Base-by-base conservation (phyloP, 2,888 invertebrate species). In the Oxytorus armatus region DNA sequence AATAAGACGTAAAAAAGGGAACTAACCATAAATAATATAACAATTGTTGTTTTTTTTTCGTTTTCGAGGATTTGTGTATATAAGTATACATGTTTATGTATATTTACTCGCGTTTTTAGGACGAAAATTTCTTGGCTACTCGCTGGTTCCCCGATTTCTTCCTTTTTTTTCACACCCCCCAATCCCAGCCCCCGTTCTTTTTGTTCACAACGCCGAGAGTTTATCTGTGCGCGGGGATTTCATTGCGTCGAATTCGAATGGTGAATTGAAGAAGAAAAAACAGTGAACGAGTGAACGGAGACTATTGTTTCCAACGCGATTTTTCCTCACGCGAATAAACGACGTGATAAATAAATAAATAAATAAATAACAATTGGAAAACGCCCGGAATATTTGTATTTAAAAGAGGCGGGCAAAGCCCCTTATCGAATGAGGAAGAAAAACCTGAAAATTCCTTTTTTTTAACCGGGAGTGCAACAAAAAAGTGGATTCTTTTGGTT, bases 1-100 rank as follows among this genome's bases (percentile, higher is more conserved):
- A 53, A 42, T n/a, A 47, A 25, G 14, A 51, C 10, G 18, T 68
- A 23, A 8, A 39, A 69, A 57, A 42, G 29, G 65, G 0, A 55
- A 66, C 53, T 39, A 51, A 57, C 14, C 42, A 59, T 33, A 74
- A 66, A 63, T 29, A 44, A 33, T 16, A 16, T 0, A 49, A 42
- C n/a, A 10, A 16, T 29, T 49, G 0, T 33, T 49, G 49, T 72
- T 39, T 42, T 53, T 25, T 16, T 29, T 18, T 1, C 14, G 16
- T 44, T 65, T 51, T 70, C 55, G 42, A 44, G 10, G 1, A 21
- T 61, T 11, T 36, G 11, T 11, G 29, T 21, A 57, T 47, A 42
- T 36, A 18, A 18, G 21, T n/a, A 8, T 36, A n/a, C n/a, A n/a
- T n/a, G 5, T 14, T 3, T 33, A 29, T 29, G 5, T 33, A 7